Evolutionary conservation across 1,140 invertebrate species (phyloP), one percentile per base, ranked within the genome.

Genomic region (Ptiloglossa arizonensis): DNA sequence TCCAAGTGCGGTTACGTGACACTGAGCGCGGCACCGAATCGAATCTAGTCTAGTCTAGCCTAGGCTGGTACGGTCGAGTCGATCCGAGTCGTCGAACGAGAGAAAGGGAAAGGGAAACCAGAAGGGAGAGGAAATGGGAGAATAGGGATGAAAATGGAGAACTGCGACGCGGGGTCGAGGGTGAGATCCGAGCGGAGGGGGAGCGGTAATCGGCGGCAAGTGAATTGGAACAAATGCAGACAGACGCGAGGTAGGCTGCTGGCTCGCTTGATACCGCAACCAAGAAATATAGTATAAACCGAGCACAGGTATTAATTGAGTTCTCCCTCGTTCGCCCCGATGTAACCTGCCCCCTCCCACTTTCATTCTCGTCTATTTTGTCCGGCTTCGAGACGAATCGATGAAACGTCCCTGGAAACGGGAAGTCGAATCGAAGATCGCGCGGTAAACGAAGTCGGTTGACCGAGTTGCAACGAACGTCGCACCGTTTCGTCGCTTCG

Each of bases 201-300:
- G 73, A 72, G 72, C 88, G 86, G 89, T 90, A 88, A 90, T 90
- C 88, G 89, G 85, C 84, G 72, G 77, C 81, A 88, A 88, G 77
- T 88, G 88, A 88, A 89, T 86, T 89, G 89, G 88, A 90, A 90
- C 88, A 90, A 90, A 90, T 87, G 82, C 82, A 87, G 84, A 89
- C 85, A 88, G 89, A 90, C 89, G 80, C 80, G 86, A 85, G 84
- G 77, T 85, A 72, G 87, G 81, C 78, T 79, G 67, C 77, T 83
- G 71, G 75, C 52, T 82, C 57, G 79, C 56, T 85, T 68, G 72
- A 83, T 87, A 86, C 82, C 82, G 63, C 82, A 80, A 73, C 73
- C 85, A 83, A 87, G 81, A 76, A 81, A 83, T 86, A 86, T 82
- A 84, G 75, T 78, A 83, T 83, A 86, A 86, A 79, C 75, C 81